Base-by-base conservation (phyloP, 2,113 vertebrate genomes). In the Synchiropus splendidus region DNA sequence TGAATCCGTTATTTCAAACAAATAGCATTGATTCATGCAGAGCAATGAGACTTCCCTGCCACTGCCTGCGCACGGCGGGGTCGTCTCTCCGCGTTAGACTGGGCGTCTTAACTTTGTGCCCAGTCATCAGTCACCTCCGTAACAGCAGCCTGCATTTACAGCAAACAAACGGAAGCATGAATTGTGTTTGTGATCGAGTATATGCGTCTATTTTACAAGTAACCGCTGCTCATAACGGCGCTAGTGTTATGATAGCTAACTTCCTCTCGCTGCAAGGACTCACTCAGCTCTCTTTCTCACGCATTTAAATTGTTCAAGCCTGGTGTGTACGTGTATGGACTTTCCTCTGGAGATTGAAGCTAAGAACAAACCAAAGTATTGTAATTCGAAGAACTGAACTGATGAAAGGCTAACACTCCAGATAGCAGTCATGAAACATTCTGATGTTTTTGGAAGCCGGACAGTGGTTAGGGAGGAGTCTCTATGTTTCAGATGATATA, bases 201-300 rank as follows among this genome's bases (percentile, higher is more conserved):
- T n/a, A 12, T 39, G 16, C 13, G 37, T 68, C 48, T 61, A 42
- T 34, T 64, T 67, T 45, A 48, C 52, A 46, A 47, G 57, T 67
- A 56, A 67, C 42, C 49, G 42, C 42, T 11, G 50, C 47, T 39
- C 47, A 47, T 63, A 59, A 61, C 70, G 42, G 55, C 16, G 48
- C 39, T 15, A 50, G 42, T 17, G 45, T 54, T 62, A 50, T 69
- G 63, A 74, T 69, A 69, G 71, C 70, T 74, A 68, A 42, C 58
- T 46, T 6, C 34, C n/a, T n/a, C n/a, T n/a, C 34, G 8, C 21
- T 5, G 21, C 21, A 8, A 27, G 21, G 21, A 35, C 12, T 12
- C 5, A 13, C 34, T 13, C 34, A 6, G 12, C 1, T 12, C 12
- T 13, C 5, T 6, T 39, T 38, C 42, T 36, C 42, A 37, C n/a